These are phyloP conservation scores for Phrixothrix hirtus DNA, from an alignment of 2,888 invertebrate genomes.

Conservation along the genomic window DNA sequence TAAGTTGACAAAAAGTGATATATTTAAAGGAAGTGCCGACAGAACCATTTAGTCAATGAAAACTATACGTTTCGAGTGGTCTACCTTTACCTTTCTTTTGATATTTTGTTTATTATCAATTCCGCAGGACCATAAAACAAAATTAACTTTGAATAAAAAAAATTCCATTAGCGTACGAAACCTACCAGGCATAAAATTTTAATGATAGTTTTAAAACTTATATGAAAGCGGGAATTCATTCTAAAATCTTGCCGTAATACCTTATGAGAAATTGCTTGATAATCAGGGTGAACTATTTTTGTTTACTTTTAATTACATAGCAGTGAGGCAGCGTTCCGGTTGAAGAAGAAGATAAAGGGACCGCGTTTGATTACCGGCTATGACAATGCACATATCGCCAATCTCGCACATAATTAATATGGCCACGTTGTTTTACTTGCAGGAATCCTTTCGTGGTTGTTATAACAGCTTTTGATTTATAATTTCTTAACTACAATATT, in stretches of 20 bases:
- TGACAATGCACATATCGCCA: conserved; percentile 42
- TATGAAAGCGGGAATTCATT: too few relatives aligned
- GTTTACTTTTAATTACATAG: conserved; percentile 43
- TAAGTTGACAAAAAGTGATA: conserved; percentile 37
- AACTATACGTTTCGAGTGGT: too few relatives aligned
- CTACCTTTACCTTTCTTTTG: too few relatives aligned
- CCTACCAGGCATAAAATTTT: not conserved
- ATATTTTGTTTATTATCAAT: not conserved
- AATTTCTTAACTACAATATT: too few relatives aligned
- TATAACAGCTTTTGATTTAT: conserved; percentile 6
- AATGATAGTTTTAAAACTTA: not conserved
- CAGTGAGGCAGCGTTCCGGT: conserved; percentile 40
- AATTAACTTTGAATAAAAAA: conserved; percentile 1
- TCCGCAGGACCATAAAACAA: too few relatives aligned
- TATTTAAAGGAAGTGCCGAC: conserved; percentile 34
- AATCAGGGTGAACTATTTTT: conserved; percentile 35
- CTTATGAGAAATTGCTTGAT: conserved; percentile 29
- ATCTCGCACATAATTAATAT: conserved; percentile 35
- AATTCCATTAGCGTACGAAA: not conserved
- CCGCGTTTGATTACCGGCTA: conserved; percentile 45
- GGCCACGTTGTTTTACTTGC: conserved; percentile 23
- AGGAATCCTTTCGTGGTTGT: conserved; percentile 10
- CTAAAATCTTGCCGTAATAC: too few relatives aligned
- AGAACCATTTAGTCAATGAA: too few relatives aligned
- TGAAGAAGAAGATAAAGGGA: conserved; percentile 35